These are phyloP conservation scores for Cyclopterus lumpus DNA, from an alignment of 2,797 vertebrate species.

Conservation along the genomic window DNA sequence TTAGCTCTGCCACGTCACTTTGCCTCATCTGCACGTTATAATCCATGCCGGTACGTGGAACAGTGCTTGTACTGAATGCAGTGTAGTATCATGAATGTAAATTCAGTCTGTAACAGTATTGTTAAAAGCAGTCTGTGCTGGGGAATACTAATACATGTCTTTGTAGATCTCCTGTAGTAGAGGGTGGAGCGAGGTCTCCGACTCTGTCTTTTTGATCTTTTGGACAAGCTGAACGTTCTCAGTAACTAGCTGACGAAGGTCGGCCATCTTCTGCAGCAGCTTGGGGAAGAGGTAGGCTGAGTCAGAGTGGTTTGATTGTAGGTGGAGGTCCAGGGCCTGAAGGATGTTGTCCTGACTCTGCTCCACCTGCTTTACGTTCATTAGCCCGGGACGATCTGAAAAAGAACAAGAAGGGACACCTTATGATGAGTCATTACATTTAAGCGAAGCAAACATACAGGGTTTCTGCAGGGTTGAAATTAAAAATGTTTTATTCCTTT, in stretches of 20 bases:
- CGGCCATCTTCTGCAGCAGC: conserved; percentile 99
- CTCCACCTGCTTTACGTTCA: conserved; percentile 96
- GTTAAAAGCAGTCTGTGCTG: conserved; percentile 68
- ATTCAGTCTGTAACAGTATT: conserved; percentile 79
- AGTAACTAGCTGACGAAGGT: conserved; percentile 96
- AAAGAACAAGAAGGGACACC: background rate
- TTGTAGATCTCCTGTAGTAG: conserved; percentile 99
- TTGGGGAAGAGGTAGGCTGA: conserved; percentile 98
- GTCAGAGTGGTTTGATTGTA: conserved; percentile 95
- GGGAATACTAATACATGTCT: conserved; percentile 93
- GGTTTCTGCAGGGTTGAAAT: background rate
- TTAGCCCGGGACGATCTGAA: conserved; percentile 95
- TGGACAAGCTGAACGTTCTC: conserved; percentile 97
- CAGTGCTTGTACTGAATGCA: conserved; percentile 77
- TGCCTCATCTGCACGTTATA: conserved; percentile 57
- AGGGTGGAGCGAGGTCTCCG: conserved; percentile 95
- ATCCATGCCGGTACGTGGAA: conserved; percentile 65
- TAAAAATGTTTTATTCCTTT: background rate
- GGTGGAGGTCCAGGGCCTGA: conserved; percentile 93
- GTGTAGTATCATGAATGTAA: conserved; percentile 65
- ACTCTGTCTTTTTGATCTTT: conserved; percentile 98
- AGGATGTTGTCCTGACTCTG: conserved; percentile 97
- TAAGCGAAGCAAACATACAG: background rate
- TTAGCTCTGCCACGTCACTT: conserved; percentile 66
- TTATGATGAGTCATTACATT: conserved; percentile 6